Evolutionary conservation across 1,140 invertebrate genomes (phyloP).

Genomic region (Neodiprion virginianus): DNA sequence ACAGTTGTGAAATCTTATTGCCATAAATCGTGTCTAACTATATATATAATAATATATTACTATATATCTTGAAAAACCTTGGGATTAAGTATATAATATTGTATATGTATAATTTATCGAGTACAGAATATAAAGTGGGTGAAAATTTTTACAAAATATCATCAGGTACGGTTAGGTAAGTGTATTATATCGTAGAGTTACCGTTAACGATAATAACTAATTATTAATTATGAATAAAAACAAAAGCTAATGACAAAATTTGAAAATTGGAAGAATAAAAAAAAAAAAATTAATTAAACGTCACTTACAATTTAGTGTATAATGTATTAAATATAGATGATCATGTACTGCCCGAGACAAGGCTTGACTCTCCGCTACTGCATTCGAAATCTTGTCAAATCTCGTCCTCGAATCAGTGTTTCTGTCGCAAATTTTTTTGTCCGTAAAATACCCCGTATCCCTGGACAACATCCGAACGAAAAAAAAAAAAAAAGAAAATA

Average conservation of each 20-base stretch:
- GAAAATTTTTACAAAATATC: slow-evolving; percentile 33
- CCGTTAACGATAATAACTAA: slow-evolving; percentile 50
- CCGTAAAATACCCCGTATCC: not conserved
- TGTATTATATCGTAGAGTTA: slow-evolving; percentile 51
- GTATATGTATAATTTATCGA: too few species aligned
- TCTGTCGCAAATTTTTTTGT: not conserved
- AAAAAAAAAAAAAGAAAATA: not conserved
- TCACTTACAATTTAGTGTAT: not conserved
- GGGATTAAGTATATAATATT: too few species aligned
- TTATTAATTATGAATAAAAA: slow-evolving; percentile 38
- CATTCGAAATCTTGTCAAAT: not conserved
- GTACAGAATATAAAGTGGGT: slow-evolving; percentile 5
- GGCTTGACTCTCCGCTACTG: not conserved
- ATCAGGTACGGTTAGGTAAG: slow-evolving; percentile 49
- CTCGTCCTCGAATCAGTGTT: not conserved
- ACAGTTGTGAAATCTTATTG: too few species aligned
- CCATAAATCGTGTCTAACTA: too few species aligned
- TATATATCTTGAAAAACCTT: too few species aligned
- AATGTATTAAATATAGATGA: not conserved
- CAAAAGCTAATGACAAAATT: slow-evolving; percentile 23
- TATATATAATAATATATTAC: too few species aligned
- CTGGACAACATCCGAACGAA: too few species aligned
- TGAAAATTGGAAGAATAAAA: slow-evolving; percentile 35
- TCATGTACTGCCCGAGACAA: not conserved
- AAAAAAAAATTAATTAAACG: slow-evolving; percentile 12